Percentiles rank a stretch among this genome's conserved stretches.
Evolutionary conservation across 1,140 invertebrate species (phyloP).

Genomic region (Zeugodacus cucurbitae): DNA sequence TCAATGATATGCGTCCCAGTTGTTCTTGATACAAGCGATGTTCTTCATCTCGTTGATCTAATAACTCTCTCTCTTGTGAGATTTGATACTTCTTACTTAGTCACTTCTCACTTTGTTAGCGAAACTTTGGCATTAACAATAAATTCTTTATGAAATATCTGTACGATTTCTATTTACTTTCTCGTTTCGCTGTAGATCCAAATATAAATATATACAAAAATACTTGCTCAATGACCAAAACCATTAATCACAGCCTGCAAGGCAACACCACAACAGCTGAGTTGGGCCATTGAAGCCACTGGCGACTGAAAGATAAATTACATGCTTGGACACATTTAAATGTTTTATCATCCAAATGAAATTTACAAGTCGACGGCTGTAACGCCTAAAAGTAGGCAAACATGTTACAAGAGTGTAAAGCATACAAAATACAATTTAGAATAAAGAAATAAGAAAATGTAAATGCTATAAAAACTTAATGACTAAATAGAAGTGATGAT

Average conservation of each 20-base stretch:
- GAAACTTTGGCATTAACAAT: no score
- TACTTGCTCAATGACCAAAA: not conserved
- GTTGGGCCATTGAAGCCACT: not conserved
- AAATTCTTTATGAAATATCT: no score
- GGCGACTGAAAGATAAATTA: slow-evolving; percentile 14
- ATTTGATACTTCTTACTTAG: no score
- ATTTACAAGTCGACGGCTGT: slow-evolving; percentile 22
- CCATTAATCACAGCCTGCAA: slow-evolving; percentile 1
- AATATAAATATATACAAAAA: no score
- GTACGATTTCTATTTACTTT: no score
- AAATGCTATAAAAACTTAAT: not conserved
- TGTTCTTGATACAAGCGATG: no score
- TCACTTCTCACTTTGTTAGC: no score
- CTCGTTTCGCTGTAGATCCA: no score
- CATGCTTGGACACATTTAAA: slow-evolving; percentile 23
- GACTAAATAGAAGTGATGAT: not conserved
- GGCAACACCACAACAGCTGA: not conserved
- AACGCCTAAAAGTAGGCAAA: not conserved
- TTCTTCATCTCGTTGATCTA: no score
- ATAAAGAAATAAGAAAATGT: not conserved
- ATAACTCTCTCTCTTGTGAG: no score
- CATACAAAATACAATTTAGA: not conserved
- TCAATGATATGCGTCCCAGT: no score
- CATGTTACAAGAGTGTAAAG: not conserved
- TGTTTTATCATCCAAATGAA: slow-evolving; percentile 21